phyloP scores from a whole-genome alignment of 2,113 vertebrate species.

The Tringa solitaria region DNA sequence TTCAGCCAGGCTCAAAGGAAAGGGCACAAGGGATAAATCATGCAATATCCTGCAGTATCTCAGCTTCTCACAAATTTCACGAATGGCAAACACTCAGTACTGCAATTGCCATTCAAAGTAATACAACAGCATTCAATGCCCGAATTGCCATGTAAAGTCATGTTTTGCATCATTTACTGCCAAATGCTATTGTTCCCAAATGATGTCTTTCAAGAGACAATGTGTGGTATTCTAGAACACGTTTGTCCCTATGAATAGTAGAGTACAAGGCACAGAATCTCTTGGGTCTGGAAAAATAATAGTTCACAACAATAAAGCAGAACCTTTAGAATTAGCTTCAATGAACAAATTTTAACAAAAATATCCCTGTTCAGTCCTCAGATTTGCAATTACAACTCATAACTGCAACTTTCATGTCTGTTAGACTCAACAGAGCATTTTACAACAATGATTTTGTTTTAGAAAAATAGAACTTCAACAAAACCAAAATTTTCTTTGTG shows the following conservation, averaged over 20 bases:
- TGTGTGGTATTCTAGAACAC: not conserved
- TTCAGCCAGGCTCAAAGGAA: not conserved
- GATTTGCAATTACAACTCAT: not conserved
- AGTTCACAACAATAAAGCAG: not conserved
- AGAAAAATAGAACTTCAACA: not conserved
- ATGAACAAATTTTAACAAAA: not conserved
- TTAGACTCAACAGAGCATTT: not conserved
- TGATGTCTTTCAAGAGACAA: not conserved
- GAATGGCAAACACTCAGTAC: not conserved
- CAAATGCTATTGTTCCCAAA: not conserved
- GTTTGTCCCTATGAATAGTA: not conserved
- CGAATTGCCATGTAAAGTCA: not conserved
- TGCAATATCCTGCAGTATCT: not conserved
- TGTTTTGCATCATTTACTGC: slow-evolving; percentile 7
- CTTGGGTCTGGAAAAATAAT: not conserved
- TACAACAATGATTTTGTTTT: not conserved
- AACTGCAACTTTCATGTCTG: not conserved
- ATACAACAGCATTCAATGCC: not conserved
- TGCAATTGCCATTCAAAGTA: not conserved
- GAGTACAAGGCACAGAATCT: not conserved
- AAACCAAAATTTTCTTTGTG: not conserved
- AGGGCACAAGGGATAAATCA: not conserved
- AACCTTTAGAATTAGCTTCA: not conserved
- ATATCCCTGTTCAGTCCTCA: not conserved
- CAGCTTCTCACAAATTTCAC: not conserved